A percentile compares a stretch with the other conserved stretches of the same genome.
Evolutionary conservation across 2,797 vertebrate species (phyloP).

Genomic region (Setipinna tenuifilis): DNA sequence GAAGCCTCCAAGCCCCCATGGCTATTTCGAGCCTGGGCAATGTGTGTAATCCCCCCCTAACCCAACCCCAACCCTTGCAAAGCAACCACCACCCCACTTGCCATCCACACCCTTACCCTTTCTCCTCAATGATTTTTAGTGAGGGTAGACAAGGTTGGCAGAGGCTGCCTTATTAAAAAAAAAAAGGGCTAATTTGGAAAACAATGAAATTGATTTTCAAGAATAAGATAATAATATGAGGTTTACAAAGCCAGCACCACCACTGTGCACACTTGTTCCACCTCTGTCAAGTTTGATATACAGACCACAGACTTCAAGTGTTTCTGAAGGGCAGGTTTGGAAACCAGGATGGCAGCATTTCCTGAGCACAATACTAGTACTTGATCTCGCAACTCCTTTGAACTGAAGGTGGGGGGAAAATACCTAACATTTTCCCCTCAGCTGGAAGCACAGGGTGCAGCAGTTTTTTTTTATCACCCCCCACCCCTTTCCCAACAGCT

Average conservation of each 20-base stretch:
- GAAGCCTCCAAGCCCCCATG: conserved; percentile 59
- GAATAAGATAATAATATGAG: no score
- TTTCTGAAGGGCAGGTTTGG: neutral
- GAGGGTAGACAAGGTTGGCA: no score
- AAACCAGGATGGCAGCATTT: neutral
- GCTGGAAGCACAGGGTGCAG: neutral
- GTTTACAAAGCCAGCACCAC: neutral
- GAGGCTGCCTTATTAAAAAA: no score
- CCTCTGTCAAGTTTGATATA: neutral
- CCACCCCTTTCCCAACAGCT: neutral
- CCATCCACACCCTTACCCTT: neutral
- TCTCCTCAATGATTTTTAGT: no score
- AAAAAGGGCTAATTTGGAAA: no score
- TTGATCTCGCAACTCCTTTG: neutral
- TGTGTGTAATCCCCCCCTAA: conserved; percentile 51
- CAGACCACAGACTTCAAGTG: no score
- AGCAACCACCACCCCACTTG: conserved; percentile 18
- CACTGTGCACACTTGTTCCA: neutral
- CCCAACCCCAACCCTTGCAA: conserved; percentile 32
- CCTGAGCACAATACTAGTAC: neutral
- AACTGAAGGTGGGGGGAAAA: neutral
- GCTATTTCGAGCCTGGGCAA: conserved; percentile 68
- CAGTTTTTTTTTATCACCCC: neutral
- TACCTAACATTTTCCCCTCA: neutral
- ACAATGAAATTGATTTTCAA: no score